A percentile compares a stretch with the other conserved stretches of the same genome.
Evolutionary conservation across 2,888 invertebrate genomes (phyloP).

Genomic region (Pecten maximus): DNA sequence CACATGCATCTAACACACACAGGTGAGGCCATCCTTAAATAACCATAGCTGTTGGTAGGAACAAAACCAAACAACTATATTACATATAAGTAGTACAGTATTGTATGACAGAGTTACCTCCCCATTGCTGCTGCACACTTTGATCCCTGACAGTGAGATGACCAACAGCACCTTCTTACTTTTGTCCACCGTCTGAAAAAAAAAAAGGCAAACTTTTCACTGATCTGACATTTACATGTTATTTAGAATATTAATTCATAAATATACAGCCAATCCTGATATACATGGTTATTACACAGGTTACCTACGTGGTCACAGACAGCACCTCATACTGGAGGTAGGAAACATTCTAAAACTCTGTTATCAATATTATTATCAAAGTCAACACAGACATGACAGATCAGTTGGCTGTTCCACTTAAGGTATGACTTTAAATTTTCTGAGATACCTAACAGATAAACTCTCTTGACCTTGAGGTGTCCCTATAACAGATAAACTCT

Average conservation of each 20-base stretch:
- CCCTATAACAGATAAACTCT: too few species aligned
- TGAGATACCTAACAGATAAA: background rate
- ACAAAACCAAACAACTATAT: too few species aligned
- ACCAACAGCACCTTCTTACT: constrained; percentile 89
- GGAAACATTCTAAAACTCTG: background rate
- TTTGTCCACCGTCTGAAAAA: constrained; percentile 82
- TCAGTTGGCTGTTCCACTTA: background rate
- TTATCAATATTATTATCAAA: background rate
- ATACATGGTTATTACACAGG: background rate
- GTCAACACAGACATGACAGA: background rate
- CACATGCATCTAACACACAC: too few species aligned
- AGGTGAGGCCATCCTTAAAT: too few species aligned
- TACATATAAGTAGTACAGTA: background rate
- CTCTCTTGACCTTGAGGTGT: too few species aligned
- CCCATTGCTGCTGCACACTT: constrained; percentile 92
- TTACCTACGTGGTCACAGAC: background rate
- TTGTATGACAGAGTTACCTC: constrained; percentile 86
- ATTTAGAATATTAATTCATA: background rate
- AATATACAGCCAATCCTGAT: background rate
- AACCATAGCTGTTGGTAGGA: too few species aligned
- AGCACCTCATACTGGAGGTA: background rate
- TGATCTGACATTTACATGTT: background rate
- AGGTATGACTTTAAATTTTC: background rate
- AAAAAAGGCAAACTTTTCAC: constrained; percentile 18
- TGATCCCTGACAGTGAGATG: constrained; percentile 90